Conservation (phyloP, 1,140 invertebrate species). For the Cylas formicarius region DNA sequence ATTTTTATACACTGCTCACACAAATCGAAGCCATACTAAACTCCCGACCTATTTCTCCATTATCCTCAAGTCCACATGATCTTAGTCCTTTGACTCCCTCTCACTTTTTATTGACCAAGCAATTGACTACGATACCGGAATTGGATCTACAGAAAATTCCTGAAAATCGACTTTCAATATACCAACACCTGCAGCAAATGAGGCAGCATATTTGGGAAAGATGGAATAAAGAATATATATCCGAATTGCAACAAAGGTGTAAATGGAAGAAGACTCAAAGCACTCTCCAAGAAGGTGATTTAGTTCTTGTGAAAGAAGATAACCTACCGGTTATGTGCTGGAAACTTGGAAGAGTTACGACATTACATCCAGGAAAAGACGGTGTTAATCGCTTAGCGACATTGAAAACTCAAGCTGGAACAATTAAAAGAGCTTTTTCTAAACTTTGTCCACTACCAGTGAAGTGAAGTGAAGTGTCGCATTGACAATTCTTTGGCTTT, state of each 20-base stretch:
- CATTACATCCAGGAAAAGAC: conserved; percentile 4
- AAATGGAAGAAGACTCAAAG: conserved; percentile 6
- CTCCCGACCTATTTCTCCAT: conserved; percentile 21
- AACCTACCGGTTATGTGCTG: conserved; percentile 10
- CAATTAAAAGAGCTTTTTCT: conserved; percentile 2
- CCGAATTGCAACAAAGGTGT: conserved; percentile 21
- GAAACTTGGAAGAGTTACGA: not conserved
- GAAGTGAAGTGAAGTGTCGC: too few relatives aligned
- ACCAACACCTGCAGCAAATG: conserved; percentile 9
- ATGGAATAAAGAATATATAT: conserved; percentile 28
- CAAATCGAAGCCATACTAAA: conserved; percentile 22
- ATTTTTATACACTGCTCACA: conserved; percentile 17
- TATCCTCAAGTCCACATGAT: conserved; percentile 24
- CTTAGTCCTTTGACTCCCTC: conserved; percentile 16
- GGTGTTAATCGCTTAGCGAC: conserved; percentile 2
- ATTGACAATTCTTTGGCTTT: too few relatives aligned
- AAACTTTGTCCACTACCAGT: conserved; percentile 10
- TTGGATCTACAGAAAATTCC: conserved; percentile 6
- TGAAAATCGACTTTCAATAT: conserved; percentile 6
- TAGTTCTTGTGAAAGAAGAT: conserved; percentile 22
- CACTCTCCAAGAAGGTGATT: not conserved
- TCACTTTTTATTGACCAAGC: conserved; percentile 22
- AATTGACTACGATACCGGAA: conserved; percentile 7
- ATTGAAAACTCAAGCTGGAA: conserved; percentile 4
- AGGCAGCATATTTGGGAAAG: conserved; percentile 28